phyloP scores from a whole-genome alignment of 2,888 invertebrate species.

The Chloroclystis v-ata region DNA sequence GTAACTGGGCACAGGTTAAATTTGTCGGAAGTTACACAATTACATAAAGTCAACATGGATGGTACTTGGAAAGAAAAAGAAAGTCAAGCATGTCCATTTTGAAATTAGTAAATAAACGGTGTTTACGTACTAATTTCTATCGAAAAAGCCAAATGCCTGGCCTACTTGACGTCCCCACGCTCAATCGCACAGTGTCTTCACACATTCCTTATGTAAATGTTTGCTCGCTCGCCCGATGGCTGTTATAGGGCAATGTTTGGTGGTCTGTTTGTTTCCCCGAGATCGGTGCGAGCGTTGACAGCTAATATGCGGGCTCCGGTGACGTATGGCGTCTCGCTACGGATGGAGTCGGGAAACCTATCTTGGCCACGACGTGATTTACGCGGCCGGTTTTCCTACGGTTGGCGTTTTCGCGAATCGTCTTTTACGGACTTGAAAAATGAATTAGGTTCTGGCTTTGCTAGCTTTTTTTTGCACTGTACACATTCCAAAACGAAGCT shows the following conservation, averaged over 20 bases:
- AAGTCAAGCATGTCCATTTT: background rate
- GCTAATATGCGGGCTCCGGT: constrained; percentile 55
- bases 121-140: constrained; percentile 11
- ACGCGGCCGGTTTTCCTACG: constrained; percentile 14
- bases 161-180: constrained; percentile 13
- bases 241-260: constrained; percentile 48
- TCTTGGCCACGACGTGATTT: constrained; percentile 25
- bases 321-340: constrained; percentile 43
- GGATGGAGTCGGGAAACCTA: constrained; percentile 33
- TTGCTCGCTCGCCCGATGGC: constrained; percentile 45
- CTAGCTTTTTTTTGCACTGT: background rate
- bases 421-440: constrained; percentile 1
- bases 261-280: constrained; percentile 52
- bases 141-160: background rate
- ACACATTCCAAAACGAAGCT: background rate
- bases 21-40: no score
- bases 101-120: background rate
- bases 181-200: constrained; percentile 23
- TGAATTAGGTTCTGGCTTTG: background rate
- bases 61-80: background rate
- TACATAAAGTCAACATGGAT: no score
- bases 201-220: constrained; percentile 42
- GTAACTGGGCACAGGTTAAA: no score
- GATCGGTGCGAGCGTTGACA: constrained; percentile 49
- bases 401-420: constrained; percentile 8